These are phyloP conservation scores for Centroberyx gerrardi DNA, from an alignment of 2,797 vertebrate species.

Conservation along the genomic window DNA sequence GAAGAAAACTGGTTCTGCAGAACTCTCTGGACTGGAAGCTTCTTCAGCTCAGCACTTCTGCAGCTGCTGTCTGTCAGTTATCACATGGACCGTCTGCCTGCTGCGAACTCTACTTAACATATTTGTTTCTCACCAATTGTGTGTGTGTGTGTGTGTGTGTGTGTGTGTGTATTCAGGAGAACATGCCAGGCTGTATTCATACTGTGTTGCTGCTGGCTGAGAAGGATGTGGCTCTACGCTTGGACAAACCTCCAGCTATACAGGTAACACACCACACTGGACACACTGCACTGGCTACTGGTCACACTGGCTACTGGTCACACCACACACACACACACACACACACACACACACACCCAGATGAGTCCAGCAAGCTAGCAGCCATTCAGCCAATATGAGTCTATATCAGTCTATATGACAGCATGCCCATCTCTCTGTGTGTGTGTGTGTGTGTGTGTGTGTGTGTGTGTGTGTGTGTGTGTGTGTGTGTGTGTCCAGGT, in stretches of 20 bases:
- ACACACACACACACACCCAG: background rate
- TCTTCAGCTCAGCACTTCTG: too few relatives aligned
- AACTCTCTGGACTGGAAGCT: too few relatives aligned
- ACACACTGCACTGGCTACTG: background rate
- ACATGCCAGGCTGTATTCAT: slow-evolving; percentile 86
- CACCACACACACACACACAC: background rate
- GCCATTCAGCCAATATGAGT: too few relatives aligned
- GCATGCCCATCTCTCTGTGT: too few relatives aligned
- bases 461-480: background rate
- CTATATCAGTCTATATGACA: too few relatives aligned
- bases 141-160: slow-evolving; percentile 17
- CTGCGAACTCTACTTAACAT: too few relatives aligned
- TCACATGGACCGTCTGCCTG: too few relatives aligned
- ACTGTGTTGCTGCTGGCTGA: slow-evolving; percentile 87
- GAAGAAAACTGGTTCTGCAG: too few relatives aligned
- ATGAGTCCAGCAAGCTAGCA: too few relatives aligned
- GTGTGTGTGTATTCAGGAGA: slow-evolving; percentile 77
- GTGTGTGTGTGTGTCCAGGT: slow-evolving; percentile 78
- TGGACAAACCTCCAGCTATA: slow-evolving; percentile 83
- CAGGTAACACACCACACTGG: slow-evolving; percentile 83
- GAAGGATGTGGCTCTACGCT: slow-evolving; percentile 81
- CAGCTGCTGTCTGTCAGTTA: too few relatives aligned
- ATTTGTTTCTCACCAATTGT: background rate
- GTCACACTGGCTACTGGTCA: background rate
- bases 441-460: background rate